Conservation (phyloP, 2,797 vertebrate genomes). For the Gymnopithys bicolor region DNA sequence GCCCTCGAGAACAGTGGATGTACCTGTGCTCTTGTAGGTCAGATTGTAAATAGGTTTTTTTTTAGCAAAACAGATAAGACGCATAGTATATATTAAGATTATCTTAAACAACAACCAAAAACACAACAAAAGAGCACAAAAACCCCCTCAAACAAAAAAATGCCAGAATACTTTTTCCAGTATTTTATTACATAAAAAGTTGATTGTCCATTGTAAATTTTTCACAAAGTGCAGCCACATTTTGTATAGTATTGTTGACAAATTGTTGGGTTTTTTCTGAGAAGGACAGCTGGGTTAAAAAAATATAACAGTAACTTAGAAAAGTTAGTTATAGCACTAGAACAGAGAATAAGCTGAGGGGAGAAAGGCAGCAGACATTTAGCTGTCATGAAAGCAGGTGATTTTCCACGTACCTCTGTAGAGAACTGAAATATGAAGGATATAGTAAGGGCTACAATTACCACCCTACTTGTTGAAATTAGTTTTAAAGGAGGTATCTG, state of each 20-base stretch:
- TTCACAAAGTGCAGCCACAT: background rate
- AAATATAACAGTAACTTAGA: background rate
- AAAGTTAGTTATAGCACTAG: background rate
- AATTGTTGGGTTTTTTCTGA: background rate
- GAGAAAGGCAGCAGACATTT: background rate
- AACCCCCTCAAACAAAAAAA: too few species aligned
- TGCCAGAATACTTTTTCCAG: background rate
- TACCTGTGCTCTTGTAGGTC: background rate
- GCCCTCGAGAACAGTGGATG: background rate
- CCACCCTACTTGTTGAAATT: background rate
- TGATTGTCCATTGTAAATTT: slow-evolving; percentile 31
- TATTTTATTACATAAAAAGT: slow-evolving; percentile 42
- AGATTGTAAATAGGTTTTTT: background rate
- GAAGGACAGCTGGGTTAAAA: background rate
- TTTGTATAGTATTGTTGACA: background rate
- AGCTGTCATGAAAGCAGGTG: background rate
- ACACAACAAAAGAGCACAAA: background rate
- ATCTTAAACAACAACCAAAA: background rate
- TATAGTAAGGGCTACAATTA: background rate
- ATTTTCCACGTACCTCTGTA: background rate
- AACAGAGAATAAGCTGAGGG: background rate
- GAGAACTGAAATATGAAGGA: background rate
- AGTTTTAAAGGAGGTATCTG: background rate
- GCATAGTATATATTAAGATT: background rate
- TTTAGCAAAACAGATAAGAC: background rate